Conservation (phyloP, 2,888 invertebrate species). For the Drosophila bunnanda region DNA sequence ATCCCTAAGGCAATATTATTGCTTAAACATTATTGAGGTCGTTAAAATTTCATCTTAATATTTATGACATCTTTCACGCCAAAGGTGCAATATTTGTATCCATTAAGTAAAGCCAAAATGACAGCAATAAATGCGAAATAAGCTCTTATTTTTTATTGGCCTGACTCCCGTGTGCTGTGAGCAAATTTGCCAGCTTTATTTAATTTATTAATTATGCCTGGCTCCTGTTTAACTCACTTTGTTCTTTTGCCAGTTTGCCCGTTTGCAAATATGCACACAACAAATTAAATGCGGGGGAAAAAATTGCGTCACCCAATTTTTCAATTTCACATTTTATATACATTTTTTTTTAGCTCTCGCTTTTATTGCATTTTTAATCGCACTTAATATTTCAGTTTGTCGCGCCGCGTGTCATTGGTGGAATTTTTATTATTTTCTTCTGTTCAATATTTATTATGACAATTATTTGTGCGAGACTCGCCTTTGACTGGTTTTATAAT, state of each 20-base stretch:
- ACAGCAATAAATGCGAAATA: slow-evolving; percentile 31
- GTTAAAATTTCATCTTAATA: not conserved
- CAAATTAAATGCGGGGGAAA: slow-evolving; percentile 18
- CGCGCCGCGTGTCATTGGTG: slow-evolving; percentile 39
- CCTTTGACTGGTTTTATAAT: slow-evolving; percentile 34
- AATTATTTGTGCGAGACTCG: slow-evolving; percentile 51
- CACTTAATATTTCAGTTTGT: slow-evolving; percentile 66
- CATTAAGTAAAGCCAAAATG: slow-evolving; percentile 28
- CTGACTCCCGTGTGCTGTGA: slow-evolving; percentile 17
- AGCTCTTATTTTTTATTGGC: slow-evolving; percentile 11
- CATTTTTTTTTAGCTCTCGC: slow-evolving; percentile 9
- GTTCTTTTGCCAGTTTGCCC: slow-evolving; percentile 33
- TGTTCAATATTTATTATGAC: slow-evolving; percentile 71
- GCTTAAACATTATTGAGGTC: slow-evolving; percentile 1
- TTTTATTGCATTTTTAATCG: slow-evolving; percentile 54
- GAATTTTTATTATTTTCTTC: slow-evolving; percentile 52
- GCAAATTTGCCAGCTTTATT: slow-evolving; percentile 48
- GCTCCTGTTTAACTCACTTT: slow-evolving; percentile 40
- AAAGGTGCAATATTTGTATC: not conserved
- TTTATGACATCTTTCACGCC: not conserved
- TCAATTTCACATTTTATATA: slow-evolving; percentile 33
- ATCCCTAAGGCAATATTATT: not conserved
- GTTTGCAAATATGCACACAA: slow-evolving; percentile 33
- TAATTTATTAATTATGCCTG: slow-evolving; percentile 46
- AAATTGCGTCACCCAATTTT: slow-evolving; percentile 41